A percentile compares a stretch with the other conserved stretches of the same genome.
Evolutionary conservation across 2,797 vertebrate species (phyloP).

Genomic region (Eulemur albifrons): DNA sequence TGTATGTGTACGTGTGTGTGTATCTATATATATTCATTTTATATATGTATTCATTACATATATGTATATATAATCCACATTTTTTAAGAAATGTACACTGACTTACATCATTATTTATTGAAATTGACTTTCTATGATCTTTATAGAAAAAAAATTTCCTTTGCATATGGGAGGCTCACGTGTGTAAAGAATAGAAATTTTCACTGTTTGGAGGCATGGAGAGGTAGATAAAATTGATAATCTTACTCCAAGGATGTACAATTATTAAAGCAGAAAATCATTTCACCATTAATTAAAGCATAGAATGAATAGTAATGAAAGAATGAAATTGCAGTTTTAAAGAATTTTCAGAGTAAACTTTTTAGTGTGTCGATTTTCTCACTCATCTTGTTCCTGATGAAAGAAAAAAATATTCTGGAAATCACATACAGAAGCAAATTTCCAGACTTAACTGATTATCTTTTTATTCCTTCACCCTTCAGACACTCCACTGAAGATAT

Average conservation of each 20-base stretch:
- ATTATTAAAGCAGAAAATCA: not conserved
- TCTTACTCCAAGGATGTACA: not conserved
- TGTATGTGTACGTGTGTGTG: not conserved
- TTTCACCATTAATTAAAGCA: not conserved
- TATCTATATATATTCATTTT: not conserved
- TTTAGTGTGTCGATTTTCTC: not conserved
- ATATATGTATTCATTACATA: not conserved
- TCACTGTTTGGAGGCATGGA: not conserved
- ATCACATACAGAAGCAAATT: not conserved
- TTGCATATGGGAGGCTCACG: not conserved
- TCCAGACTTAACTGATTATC: not conserved
- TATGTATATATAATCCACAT: not conserved
- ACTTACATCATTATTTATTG: not conserved
- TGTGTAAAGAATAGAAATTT: not conserved
- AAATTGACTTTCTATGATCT: not conserved
- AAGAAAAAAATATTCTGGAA: not conserved
- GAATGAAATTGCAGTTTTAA: not conserved
- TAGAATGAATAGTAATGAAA: not conserved
- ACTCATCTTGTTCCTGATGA: not conserved
- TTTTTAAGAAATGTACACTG: not conserved
- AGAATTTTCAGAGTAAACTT: not conserved
- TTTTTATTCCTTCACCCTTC: not conserved
- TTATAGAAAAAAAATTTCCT: not conserved
- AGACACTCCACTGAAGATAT: not conserved
- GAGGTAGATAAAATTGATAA: not conserved